Percentiles rank a stretch among this genome's conserved stretches.
Evolutionary conservation across 1,140 invertebrate genomes (phyloP).

Genomic region (Saxidomus purpurata): DNA sequence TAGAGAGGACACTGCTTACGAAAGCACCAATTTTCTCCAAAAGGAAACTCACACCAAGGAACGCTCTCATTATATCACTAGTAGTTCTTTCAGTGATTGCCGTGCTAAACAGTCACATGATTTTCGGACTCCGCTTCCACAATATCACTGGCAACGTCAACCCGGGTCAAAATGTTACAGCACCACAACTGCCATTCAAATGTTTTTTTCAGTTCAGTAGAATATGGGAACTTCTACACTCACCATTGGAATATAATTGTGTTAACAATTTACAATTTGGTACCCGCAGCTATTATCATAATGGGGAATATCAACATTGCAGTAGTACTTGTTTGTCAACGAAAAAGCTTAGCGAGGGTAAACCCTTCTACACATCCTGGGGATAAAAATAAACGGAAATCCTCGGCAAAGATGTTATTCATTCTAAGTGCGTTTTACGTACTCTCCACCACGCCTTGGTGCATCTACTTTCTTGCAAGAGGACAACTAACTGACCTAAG

Average conservation of each 20-base stretch:
- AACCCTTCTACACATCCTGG: not conserved
- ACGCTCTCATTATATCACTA: not conserved
- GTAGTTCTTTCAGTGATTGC: not conserved
- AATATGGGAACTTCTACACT: not conserved
- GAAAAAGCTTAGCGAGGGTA: not conserved
- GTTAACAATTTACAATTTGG: not conserved
- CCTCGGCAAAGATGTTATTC: not conserved
- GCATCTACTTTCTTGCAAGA: not conserved
- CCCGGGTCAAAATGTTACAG: not conserved
- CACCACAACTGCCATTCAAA: not conserved
- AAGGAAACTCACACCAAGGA: not conserved
- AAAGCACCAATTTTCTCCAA: not conserved
- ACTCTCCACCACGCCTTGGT: not conserved
- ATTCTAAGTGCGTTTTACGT: not conserved
- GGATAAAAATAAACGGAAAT: not conserved
- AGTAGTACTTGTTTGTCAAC: not conserved
- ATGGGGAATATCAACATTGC: not conserved
- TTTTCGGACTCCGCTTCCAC: not conserved
- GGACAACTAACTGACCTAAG: not conserved
- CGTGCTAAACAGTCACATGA: not conserved
- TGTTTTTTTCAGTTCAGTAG: not conserved
- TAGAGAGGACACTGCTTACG: not conserved
- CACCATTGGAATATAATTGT: not conserved
- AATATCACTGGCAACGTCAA: too few species aligned
- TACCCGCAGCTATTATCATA: not conserved